Evolutionary conservation across 1,140 invertebrate species (phyloP).

Genomic region (Drosophila dunni): DNA sequence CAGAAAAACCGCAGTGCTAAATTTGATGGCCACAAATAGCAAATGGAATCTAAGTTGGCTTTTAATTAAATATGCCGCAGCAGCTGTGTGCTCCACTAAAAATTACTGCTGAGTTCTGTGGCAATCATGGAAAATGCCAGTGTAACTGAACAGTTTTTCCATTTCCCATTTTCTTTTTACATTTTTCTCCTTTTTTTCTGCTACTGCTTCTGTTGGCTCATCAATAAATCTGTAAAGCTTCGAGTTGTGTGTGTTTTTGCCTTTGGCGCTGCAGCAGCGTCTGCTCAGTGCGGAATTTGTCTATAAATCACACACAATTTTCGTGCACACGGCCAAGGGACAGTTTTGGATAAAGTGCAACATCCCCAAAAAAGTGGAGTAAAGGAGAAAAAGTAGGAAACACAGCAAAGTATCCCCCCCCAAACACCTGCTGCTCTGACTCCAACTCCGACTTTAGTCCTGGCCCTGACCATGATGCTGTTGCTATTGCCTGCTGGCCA

Average conservation of each 20-base stretch:
- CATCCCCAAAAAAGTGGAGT: slow-evolving; percentile 11
- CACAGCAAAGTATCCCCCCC: slow-evolving; percentile 4
- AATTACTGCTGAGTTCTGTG: slow-evolving; percentile 41
- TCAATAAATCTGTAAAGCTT: slow-evolving; percentile 73
- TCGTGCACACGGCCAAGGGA: slow-evolving; percentile 47
- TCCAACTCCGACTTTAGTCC: slow-evolving; percentile 15
- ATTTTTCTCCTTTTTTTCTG: too few species aligned
- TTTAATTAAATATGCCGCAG: slow-evolving; percentile 75
- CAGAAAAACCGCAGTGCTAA: slow-evolving; percentile 53
- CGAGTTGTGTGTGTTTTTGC: slow-evolving; percentile 22
- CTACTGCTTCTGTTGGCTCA: slow-evolving; percentile 54
- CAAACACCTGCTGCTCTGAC: slow-evolving; percentile 66
- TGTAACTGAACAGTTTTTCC: too few species aligned
- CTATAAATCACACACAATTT: slow-evolving; percentile 75
- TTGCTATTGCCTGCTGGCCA: slow-evolving; percentile 48
- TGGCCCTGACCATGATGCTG: slow-evolving; percentile 39
- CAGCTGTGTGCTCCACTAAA: slow-evolving; percentile 48
- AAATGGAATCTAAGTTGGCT: slow-evolving; percentile 14
- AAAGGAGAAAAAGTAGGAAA: too few species aligned
- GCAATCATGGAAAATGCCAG: slow-evolving; percentile 50
- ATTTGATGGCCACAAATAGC: slow-evolving; percentile 50
- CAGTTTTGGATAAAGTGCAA: slow-evolving; percentile 48
- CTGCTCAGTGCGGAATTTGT: slow-evolving; percentile 39
- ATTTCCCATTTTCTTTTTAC: slow-evolving; percentile 36
- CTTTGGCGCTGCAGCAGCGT: slow-evolving; percentile 61